These are phyloP conservation scores for Protodeltote pygarga DNA, from an alignment of 2,888 invertebrate genomes.

Conservation along the genomic window DNA sequence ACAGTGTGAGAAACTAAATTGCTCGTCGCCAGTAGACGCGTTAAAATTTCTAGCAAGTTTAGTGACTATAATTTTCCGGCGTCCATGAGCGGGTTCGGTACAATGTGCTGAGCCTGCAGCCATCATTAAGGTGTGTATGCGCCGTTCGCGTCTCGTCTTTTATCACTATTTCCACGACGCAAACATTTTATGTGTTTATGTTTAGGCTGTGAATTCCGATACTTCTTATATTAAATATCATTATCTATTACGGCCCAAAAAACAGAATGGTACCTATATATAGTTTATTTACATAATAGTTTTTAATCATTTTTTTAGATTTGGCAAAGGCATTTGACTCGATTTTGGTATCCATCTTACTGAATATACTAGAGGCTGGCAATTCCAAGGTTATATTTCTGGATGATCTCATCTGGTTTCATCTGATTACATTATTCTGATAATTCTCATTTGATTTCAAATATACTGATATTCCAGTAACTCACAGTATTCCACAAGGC, in stretches of 20 bases:
- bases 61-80: conserved; percentile 78
- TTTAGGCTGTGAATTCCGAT: conserved; percentile 46
- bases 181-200: conserved; percentile 48
- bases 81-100: conserved; percentile 58
- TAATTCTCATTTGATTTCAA: no score
- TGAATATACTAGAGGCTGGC: no score
- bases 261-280: no score
- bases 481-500: no score
- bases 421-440: no score
- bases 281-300: no score
- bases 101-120: conserved; percentile 72
- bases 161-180: conserved; percentile 52
- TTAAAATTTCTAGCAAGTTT: conserved; percentile 66
- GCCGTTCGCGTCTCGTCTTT: conserved; percentile 53
- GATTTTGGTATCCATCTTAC: no score
- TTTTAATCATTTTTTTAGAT: no score
- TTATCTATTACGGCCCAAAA: neutral
- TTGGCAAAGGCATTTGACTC: no score
- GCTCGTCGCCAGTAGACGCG: conserved; percentile 46
- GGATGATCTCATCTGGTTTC: no score
- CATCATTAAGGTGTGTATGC: conserved; percentile 73
- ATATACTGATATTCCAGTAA: no score
- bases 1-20: conserved; percentile 52
- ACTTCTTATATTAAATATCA: conserved; percentile 8
- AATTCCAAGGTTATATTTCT: no score